Percentiles rank a stretch among this genome's conserved stretches.
phyloP scores from a whole-genome alignment of 2,797 vertebrate species.

The Pipistrellus pygmaeus region DNA sequence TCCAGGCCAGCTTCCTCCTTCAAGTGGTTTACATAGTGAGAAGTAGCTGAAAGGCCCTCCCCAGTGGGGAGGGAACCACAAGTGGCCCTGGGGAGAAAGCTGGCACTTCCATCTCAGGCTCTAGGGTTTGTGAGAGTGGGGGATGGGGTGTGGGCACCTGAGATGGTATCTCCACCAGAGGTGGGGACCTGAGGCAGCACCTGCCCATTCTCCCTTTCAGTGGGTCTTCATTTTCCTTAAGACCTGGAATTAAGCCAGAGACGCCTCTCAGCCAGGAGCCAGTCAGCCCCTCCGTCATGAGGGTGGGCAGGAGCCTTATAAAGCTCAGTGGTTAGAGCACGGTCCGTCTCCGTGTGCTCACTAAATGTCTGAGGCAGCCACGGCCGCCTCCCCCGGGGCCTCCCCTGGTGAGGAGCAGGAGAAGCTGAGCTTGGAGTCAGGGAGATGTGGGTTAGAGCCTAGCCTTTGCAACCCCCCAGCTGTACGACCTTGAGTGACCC shows the following conservation, averaged over 20 bases:
- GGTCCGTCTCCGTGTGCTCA: background rate
- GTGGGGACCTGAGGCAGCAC: background rate
- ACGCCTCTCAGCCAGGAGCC: background rate
- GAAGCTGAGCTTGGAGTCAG: background rate
- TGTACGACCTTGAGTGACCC: background rate
- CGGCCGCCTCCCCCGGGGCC: background rate
- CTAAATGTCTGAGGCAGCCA: background rate
- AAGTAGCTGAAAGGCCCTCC: constrained; percentile 51
- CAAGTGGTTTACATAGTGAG: constrained; percentile 27
- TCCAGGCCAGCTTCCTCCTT: constrained; percentile 53
- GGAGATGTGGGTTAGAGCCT: background rate
- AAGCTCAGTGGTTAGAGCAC: background rate
- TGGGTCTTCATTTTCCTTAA: background rate
- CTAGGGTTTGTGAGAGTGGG: background rate
- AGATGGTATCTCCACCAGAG: background rate
- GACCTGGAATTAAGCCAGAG: background rate
- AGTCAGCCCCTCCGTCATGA: background rate
- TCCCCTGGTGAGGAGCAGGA: background rate
- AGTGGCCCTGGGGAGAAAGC: background rate
- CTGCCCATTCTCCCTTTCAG: background rate
- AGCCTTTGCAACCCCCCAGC: too few species aligned
- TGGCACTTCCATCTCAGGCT: background rate
- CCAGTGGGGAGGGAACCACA: background rate
- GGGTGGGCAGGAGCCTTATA: background rate
- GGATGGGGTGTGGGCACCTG: background rate